These are phyloP conservation scores for Eupithecia exiguata DNA, from an alignment of 2,888 invertebrate genomes.

Conservation along the genomic window DNA sequence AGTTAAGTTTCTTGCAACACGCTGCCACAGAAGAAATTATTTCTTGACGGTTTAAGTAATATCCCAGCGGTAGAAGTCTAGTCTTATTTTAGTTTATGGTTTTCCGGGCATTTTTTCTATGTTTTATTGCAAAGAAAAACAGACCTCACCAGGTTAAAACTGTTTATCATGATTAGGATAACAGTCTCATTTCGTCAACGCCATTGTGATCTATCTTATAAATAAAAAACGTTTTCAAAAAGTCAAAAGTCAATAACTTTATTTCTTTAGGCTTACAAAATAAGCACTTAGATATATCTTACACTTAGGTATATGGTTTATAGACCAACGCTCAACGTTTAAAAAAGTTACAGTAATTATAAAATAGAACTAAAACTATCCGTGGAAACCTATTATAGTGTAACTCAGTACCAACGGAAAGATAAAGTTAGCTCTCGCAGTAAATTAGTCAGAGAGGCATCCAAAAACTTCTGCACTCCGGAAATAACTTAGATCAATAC, in stretches of 20 bases:
- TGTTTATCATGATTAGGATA: neutral
- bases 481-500: constrained; percentile 65
- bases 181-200: neutral
- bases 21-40: constrained; percentile 40
- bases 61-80: constrained; percentile 44
- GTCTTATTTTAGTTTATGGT: constrained; percentile 15
- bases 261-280: too few species aligned
- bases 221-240: neutral
- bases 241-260: too few species aligned
- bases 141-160: neutral
- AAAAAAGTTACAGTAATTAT: neutral
- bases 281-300: too few species aligned
- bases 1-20: constrained; percentile 38
- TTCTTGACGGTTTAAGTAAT: constrained; percentile 40
- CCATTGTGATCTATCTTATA: neutral
- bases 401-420: constrained; percentile 13
- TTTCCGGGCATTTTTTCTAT: neutral
- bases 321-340: too few species aligned
- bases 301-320: too few species aligned
- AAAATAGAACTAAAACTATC: constrained; percentile 3
- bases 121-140: neutral
- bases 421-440: constrained; percentile 24
- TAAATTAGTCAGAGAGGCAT: constrained; percentile 41
- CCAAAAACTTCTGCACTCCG: constrained; percentile 42
- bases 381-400: constrained; percentile 11